A percentile compares a stretch with the other conserved stretches of the same genome.
phyloP scores from a whole-genome alignment of 2,888 invertebrate genomes.

The Conchocele bisecta region DNA sequence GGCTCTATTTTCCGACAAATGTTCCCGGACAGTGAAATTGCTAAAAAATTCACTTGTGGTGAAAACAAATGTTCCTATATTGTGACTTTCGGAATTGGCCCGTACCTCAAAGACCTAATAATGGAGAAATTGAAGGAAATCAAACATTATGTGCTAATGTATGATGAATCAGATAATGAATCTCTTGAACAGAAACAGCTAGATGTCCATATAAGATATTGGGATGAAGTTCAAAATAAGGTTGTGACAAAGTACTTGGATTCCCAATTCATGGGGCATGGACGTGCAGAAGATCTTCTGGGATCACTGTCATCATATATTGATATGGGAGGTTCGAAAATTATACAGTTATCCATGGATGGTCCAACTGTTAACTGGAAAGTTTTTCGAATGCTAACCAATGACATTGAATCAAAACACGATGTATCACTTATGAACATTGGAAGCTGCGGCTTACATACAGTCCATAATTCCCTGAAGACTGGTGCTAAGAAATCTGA shows the following conservation, averaged over 20 bases:
- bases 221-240: slow-evolving; percentile 19
- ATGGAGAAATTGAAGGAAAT: background rate
- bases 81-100: slow-evolving; percentile 31
- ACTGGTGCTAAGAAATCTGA: slow-evolving; percentile 15
- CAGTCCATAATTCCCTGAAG: slow-evolving; percentile 20
- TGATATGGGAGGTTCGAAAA: slow-evolving; percentile 2
- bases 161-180: slow-evolving; percentile 53
- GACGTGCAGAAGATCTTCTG: slow-evolving; percentile 20
- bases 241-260: slow-evolving; percentile 38
- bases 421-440: slow-evolving; percentile 29
- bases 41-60: slow-evolving; percentile 30
- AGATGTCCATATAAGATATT: slow-evolving; percentile 49
- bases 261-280: slow-evolving; percentile 45
- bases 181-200: slow-evolving; percentile 55
- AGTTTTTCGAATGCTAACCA: slow-evolving; percentile 16
- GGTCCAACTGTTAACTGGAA: slow-evolving; percentile 46
- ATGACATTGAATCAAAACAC: slow-evolving; percentile 5
- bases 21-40: slow-evolving; percentile 47
- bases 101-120: slow-evolving; percentile 15
- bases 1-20: background rate
- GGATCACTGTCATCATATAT: background rate
- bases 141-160: slow-evolving; percentile 32
- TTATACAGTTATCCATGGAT: slow-evolving; percentile 42
- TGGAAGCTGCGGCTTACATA: slow-evolving; percentile 48
- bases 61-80: slow-evolving; percentile 39